Percentiles rank a stretch among this genome's conserved stretches.
Evolutionary conservation across 1,140 invertebrate genomes (phyloP).

Genomic region (Diorhabda carinulata): DNA sequence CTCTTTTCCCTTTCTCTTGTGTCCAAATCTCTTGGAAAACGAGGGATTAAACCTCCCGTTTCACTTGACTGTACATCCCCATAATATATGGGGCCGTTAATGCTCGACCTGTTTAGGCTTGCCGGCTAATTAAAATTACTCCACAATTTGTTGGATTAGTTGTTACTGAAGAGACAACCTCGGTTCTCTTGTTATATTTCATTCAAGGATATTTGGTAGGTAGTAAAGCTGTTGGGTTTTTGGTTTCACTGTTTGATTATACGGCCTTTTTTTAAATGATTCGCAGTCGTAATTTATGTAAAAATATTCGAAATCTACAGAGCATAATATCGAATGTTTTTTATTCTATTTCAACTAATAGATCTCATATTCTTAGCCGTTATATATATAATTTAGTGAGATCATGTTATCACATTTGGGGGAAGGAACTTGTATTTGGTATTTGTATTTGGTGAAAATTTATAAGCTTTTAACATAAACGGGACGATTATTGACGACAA

Average conservation of each 20-base stretch:
- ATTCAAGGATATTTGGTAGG: background rate
- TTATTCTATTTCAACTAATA: too few relatives aligned
- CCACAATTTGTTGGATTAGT: conserved; percentile 6
- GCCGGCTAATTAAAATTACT: conserved; percentile 14
- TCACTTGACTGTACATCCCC: conserved; percentile 25
- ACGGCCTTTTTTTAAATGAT: too few relatives aligned
- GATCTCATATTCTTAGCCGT: too few relatives aligned
- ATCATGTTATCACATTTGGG: too few relatives aligned
- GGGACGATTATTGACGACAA: too few relatives aligned
- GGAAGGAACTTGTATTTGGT: too few relatives aligned
- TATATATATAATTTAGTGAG: too few relatives aligned
- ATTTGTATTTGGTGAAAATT: too few relatives aligned
- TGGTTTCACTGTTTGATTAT: background rate
- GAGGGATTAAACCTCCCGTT: conserved; percentile 24
- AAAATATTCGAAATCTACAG: too few relatives aligned
- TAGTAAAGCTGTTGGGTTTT: background rate
- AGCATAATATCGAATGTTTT: too few relatives aligned
- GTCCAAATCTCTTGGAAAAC: conserved; percentile 32
- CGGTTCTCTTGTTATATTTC: background rate
- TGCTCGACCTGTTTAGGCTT: conserved; percentile 13
- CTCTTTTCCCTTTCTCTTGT: conserved; percentile 10
- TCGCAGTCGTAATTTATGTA: too few relatives aligned
- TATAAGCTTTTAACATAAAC: too few relatives aligned
- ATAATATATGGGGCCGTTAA: conserved; percentile 21
- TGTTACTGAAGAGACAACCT: background rate